Percentiles rank a stretch among this genome's conserved stretches.
These are phyloP conservation scores for Trachymyrmex septentrionalis DNA, from an alignment of 1,140 invertebrate species.

Conservation along the genomic window DNA sequence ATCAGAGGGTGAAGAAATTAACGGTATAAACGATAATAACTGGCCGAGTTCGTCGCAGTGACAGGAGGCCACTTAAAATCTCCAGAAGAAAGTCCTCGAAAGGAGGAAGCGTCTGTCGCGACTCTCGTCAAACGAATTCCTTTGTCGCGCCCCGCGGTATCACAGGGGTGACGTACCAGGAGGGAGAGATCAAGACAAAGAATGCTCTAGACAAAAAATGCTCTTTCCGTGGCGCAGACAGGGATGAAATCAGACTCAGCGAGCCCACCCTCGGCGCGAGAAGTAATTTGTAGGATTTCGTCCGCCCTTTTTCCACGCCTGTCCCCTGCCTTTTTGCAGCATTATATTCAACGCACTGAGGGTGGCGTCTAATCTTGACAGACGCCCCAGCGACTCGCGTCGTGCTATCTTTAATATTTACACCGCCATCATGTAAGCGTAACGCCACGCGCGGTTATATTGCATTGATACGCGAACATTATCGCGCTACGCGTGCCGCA, in stretches of 20 bases:
- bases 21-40: neutral
- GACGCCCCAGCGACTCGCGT: conserved; percentile 36
- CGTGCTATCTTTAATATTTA: conserved; percentile 71
- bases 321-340: conserved; percentile 17
- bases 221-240: conserved; percentile 23
- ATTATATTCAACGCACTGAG: conserved; percentile 30
- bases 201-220: conserved; percentile 36
- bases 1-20: neutral
- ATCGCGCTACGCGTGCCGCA: conserved; percentile 29
- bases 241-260: conserved; percentile 63
- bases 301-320: conserved; percentile 53
- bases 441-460: conserved; percentile 8
- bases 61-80: conserved; percentile 17
- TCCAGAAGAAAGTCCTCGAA: neutral
- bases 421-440: conserved; percentile 51
- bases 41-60: neutral
- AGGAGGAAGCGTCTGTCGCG: conserved; percentile 35
- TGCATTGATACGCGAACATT: conserved; percentile 52
- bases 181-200: conserved; percentile 13
- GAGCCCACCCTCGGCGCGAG: conserved; percentile 28
- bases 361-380: conserved; percentile 70
- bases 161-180: neutral
- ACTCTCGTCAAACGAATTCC: conserved; percentile 39
- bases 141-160: conserved; percentile 35
- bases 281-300: conserved; percentile 61